phyloP scores from a whole-genome alignment of 1,140 invertebrate species.

The Globodera rostochiensis region DNA sequence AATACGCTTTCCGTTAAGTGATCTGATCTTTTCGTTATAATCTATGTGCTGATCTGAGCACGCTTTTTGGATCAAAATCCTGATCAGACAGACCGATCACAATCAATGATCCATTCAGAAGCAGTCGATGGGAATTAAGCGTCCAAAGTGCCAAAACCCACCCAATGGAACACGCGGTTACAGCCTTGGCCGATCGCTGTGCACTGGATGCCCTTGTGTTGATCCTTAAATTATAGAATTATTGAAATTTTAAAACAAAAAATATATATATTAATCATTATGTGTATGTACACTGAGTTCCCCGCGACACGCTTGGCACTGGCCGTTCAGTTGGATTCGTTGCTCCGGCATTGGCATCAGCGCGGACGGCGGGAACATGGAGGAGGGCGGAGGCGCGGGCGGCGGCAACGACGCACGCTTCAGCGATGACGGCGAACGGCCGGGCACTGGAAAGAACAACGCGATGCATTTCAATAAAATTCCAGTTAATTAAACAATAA shows the following conservation, averaged over 20 bases:
- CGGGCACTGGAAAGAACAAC: slow-evolving; percentile 9
- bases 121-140: too few species aligned
- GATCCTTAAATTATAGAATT: slow-evolving; percentile 8
- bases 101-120: not conserved
- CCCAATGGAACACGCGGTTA: slow-evolving; percentile 25
- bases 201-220: slow-evolving; percentile 20
- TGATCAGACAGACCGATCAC: too few species aligned
- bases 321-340: slow-evolving; percentile 17
- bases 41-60: too few species aligned
- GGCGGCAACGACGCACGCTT: slow-evolving; percentile 19
- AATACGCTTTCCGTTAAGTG: too few species aligned
- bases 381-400: not conserved
- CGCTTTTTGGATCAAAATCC: too few species aligned
- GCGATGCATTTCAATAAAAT: not conserved
- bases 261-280: not conserved
- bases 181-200: slow-evolving; percentile 29
- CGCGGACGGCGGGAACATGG: not conserved
- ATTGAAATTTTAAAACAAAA: not conserved
- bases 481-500: too few species aligned
- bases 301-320: slow-evolving; percentile 6
- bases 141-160: not conserved
- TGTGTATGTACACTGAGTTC: slow-evolving; percentile 15
- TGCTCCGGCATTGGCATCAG: slow-evolving; percentile 25
- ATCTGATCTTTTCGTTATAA: too few species aligned
- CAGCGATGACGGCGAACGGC: slow-evolving; percentile 18